phyloP scores from a whole-genome alignment of 2,113 vertebrate species.

The Seriola rivoliana region DNA sequence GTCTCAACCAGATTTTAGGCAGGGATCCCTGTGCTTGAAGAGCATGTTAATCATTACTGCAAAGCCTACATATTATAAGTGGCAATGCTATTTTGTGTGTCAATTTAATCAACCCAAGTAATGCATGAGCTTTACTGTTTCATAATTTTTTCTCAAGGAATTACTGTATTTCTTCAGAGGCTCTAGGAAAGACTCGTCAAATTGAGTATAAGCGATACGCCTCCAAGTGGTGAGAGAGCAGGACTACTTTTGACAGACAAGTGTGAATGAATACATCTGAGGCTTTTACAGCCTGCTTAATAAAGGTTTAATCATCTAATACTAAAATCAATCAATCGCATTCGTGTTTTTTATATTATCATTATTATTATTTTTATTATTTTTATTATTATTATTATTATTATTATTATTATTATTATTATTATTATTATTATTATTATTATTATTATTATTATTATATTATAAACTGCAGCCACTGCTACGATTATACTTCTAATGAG shows the following conservation, averaged over 20 bases:
- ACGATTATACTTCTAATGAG: neutral
- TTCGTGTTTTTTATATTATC: neutral
- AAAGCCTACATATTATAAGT: neutral
- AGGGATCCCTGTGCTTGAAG: neutral
- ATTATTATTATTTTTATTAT: neutral
- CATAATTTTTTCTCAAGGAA: neutral
- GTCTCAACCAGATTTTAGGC: neutral
- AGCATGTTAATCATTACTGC: neutral
- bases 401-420: neutral
- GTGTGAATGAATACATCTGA: neutral
- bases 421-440: neutral
- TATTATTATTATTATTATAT: neutral
- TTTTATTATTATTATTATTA: neutral
- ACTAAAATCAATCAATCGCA: neutral
- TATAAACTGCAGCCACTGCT: neutral
- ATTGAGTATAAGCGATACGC: conserved; percentile 31
- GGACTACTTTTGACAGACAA: neutral
- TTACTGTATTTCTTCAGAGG: conserved; percentile 2
- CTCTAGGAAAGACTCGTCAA: neutral
- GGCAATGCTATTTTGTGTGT: neutral
- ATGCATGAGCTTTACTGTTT: neutral
- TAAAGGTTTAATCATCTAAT: neutral
- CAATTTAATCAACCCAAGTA: neutral
- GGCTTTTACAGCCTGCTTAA: neutral
- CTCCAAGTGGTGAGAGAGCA: conserved; percentile 68